A percentile compares a stretch with the other conserved stretches of the same genome.
These are phyloP conservation scores for Amphipoea lucens DNA, from an alignment of 2,888 invertebrate genomes.

Conservation along the genomic window DNA sequence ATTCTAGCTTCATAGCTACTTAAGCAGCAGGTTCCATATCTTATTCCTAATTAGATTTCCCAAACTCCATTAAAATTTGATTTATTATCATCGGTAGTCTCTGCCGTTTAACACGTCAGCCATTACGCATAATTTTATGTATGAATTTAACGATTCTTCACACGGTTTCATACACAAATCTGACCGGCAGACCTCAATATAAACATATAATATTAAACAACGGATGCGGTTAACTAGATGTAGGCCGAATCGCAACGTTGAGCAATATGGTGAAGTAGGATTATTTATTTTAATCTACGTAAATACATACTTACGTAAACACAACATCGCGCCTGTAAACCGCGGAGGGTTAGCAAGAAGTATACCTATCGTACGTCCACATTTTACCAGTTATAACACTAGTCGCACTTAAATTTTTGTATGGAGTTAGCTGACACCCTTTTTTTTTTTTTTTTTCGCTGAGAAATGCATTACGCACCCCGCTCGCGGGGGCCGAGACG, in stretches of 20 bases:
- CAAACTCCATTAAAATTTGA: not conserved
- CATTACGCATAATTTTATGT: slow-evolving; percentile 36
- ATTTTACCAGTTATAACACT: too few species aligned
- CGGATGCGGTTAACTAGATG: slow-evolving; percentile 60
- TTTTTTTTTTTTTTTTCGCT: too few species aligned
- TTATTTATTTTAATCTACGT: slow-evolving; percentile 36
- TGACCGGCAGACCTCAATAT: slow-evolving; percentile 50
- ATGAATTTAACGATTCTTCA: slow-evolving; percentile 38
- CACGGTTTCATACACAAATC: slow-evolving; percentile 33
- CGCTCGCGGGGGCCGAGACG: too few species aligned
- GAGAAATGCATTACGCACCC: too few species aligned
- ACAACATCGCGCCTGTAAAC: not conserved
- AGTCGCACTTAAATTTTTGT: too few species aligned
- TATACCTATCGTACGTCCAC: too few species aligned
- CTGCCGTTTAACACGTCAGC: not conserved
- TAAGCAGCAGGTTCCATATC: not conserved
- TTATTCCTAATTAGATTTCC: not conserved
- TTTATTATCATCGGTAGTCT: not conserved
- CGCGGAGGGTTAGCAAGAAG: too few species aligned
- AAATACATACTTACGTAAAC: not conserved
- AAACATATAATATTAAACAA: slow-evolving; percentile 55
- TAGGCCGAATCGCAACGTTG: slow-evolving; percentile 34
- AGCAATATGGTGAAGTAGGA: slow-evolving; percentile 28
- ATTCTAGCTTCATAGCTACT: not conserved
- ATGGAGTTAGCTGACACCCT: too few species aligned